phyloP scores from a whole-genome alignment of 2,113 vertebrate species.

The Porphyrio hochstetteri region DNA sequence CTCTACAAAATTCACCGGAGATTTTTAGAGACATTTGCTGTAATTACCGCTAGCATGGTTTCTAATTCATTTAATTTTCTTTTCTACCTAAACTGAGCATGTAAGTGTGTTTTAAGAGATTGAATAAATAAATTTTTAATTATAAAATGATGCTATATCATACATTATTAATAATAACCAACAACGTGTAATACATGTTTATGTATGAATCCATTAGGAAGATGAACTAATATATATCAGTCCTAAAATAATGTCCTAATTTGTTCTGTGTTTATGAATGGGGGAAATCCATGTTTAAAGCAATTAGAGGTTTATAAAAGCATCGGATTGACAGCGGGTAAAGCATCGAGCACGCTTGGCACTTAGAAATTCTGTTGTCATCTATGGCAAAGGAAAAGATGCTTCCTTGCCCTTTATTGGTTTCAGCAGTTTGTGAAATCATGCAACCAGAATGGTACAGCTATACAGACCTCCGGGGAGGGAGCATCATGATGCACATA shows the following conservation, averaged over 20 bases:
- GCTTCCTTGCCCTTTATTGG: conserved; percentile 30
- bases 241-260: conserved; percentile 67
- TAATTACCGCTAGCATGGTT: conserved; percentile 73
- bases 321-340: neutral
- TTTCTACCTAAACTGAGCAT: conserved; percentile 71
- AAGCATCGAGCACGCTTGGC: neutral
- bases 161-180: conserved; percentile 82
- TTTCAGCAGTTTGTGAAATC: conserved; percentile 47
- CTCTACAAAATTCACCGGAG: conserved; percentile 72
- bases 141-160: conserved; percentile 73
- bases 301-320: conserved; percentile 41
- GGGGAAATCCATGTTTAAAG: conserved; percentile 19
- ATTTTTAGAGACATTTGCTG: conserved; percentile 75
- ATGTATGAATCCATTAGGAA: conserved; percentile 76
- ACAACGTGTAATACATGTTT: conserved; percentile 76
- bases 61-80: conserved; percentile 79
- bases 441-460: conserved; percentile 6
- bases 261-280: conserved; percentile 65
- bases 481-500: conserved; percentile 24
- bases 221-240: conserved; percentile 62
- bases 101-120: conserved; percentile 76
- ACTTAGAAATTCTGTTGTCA: conserved; percentile 48
- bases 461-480: conserved; percentile 13
- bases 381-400: conserved; percentile 13
- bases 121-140: conserved; percentile 84